These are phyloP conservation scores for Vespertilio murinus DNA, from an alignment of 2,797 vertebrate species.

Conservation along the genomic window DNA sequence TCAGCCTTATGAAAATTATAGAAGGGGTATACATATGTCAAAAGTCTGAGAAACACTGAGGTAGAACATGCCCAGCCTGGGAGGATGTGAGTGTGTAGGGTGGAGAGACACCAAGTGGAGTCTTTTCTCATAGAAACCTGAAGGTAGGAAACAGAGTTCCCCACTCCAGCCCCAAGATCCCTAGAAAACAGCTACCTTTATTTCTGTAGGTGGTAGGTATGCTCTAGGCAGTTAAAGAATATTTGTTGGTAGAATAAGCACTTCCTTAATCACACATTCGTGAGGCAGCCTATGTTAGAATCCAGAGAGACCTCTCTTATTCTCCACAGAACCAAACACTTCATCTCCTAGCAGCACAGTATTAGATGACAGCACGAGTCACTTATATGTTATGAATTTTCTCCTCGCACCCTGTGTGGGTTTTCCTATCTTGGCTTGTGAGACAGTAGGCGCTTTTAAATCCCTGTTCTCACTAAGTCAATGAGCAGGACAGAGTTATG, in stretches of 20 bases:
- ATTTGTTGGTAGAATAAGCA: background rate
- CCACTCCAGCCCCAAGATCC: background rate
- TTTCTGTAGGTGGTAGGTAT: background rate
- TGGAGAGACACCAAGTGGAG: background rate
- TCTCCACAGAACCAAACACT: background rate
- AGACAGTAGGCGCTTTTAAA: background rate
- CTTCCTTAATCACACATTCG: background rate
- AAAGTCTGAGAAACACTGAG: no score
- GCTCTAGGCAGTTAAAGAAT: background rate
- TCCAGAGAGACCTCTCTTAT: background rate
- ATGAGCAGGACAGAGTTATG: background rate
- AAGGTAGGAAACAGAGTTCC: background rate
- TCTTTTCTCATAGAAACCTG: background rate
- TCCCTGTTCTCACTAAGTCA: background rate
- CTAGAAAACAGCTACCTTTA: background rate
- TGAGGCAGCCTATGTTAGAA: background rate
- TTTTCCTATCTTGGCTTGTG: background rate
- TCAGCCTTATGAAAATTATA: no score
- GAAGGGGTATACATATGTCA: no score
- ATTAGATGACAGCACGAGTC: background rate
- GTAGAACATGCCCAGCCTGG: background rate
- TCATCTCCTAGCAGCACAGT: background rate
- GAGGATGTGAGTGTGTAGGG: background rate
- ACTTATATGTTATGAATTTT: background rate
- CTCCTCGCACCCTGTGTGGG: background rate